These are phyloP conservation scores for Therioaphis trifolii DNA, from an alignment of 2,888 invertebrate species.

Conservation along the genomic window DNA sequence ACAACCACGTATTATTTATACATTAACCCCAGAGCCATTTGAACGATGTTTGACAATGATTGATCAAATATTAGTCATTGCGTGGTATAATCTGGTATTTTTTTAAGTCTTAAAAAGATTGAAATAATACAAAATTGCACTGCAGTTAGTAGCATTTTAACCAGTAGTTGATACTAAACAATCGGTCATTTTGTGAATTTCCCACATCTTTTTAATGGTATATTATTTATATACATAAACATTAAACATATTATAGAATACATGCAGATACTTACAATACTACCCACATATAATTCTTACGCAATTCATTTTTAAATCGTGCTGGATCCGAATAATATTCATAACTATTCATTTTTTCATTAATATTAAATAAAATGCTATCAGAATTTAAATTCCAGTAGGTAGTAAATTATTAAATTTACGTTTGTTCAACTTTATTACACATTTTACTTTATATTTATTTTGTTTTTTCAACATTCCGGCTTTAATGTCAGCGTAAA, in stretches of 20 bases:
- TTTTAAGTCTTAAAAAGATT: not conserved
- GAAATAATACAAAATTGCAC: not conserved
- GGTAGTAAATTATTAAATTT: not conserved
- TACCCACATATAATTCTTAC: not conserved
- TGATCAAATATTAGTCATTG: not conserved
- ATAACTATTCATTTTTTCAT: not conserved
- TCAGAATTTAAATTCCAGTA: not conserved
- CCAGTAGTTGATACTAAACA: not conserved
- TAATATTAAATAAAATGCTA: not conserved
- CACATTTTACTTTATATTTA: not conserved
- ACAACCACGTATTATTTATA: too few species aligned
- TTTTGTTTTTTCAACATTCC: not conserved
- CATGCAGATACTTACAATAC: not conserved
- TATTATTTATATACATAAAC: not conserved
- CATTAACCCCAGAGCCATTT: not conserved
- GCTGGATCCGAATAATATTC: not conserved
- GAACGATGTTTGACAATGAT: not conserved
- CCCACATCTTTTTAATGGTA: slow-evolving; percentile 2
- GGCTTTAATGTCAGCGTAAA: too few species aligned
- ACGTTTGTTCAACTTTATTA: not conserved
- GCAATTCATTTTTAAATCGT: slow-evolving; percentile 7
- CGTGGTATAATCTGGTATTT: not conserved
- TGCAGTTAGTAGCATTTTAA: not conserved
- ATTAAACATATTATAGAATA: too few species aligned
- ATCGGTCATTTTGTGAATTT: slow-evolving; percentile 16